These are phyloP conservation scores for Caenorhabditis sp. DNA, from an alignment of 2,888 invertebrate species.

Conservation along the genomic window DNA sequence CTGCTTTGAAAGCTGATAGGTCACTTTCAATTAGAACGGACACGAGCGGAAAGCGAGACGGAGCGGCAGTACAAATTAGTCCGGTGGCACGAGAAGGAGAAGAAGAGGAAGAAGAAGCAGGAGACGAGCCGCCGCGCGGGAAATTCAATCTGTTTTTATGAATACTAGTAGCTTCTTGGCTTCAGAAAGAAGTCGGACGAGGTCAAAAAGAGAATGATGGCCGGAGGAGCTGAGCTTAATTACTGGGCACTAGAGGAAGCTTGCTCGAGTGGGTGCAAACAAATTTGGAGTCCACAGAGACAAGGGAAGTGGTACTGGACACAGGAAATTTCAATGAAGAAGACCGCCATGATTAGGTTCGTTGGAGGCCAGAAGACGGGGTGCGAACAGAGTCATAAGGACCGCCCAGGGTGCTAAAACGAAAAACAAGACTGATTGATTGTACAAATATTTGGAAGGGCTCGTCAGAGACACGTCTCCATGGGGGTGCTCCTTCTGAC, in stretches of 20 bases:
- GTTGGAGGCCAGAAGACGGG: conserved; percentile 15
- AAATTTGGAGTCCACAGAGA: conserved; percentile 27
- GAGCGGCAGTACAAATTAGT: conserved; percentile 38
- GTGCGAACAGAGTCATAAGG: conserved; percentile 1
- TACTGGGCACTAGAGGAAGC: conserved; percentile 30
- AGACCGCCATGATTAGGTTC: conserved; percentile 44
- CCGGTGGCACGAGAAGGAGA: conserved; percentile 27
- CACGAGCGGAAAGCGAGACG: conserved; percentile 33
- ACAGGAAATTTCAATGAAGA: conserved; percentile 53
- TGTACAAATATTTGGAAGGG: conserved; percentile 29
- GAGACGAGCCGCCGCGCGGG: neutral
- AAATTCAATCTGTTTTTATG: conserved; percentile 53
- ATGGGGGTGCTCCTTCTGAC: neutral
- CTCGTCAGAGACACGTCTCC: conserved; percentile 21
- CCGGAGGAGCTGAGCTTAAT: conserved; percentile 28
- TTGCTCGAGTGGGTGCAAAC: conserved; percentile 46
- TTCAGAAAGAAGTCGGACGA: conserved; percentile 9
- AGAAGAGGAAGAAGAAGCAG: neutral
- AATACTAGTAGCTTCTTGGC: conserved; percentile 30
- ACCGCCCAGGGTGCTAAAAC: conserved; percentile 23
- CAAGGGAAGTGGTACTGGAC: conserved; percentile 32
- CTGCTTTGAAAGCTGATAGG: conserved; percentile 53
- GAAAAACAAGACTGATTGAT: conserved; percentile 13
- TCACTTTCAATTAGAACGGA: conserved; percentile 52
- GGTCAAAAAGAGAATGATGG: conserved; percentile 16